phyloP scores from a whole-genome alignment of 2,113 vertebrate genomes.

The Sinocyclocheilus anshuiensis region DNA sequence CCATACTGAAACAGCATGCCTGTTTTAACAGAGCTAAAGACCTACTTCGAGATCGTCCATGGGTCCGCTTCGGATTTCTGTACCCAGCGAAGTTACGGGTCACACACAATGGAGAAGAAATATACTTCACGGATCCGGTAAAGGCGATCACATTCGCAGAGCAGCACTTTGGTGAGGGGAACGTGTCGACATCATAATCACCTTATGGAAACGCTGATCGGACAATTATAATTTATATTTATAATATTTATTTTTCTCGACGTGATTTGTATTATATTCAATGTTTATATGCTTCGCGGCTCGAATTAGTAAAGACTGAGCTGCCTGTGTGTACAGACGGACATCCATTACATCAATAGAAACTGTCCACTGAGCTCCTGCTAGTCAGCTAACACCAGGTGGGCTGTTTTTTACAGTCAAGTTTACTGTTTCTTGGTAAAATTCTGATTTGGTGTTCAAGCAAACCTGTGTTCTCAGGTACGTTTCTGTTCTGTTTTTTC shows the following conservation, averaged over 20 bases:
- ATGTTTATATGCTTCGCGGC: background rate
- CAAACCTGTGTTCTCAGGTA: background rate
- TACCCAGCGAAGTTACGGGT: background rate
- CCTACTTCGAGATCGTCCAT: background rate
- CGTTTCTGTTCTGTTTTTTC: background rate
- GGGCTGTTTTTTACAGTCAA: background rate
- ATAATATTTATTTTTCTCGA: no score
- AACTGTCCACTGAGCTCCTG: background rate
- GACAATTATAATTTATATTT: no score
- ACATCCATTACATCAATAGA: background rate
- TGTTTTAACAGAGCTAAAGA: background rate
- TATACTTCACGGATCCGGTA: no score
- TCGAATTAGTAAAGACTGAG: background rate
- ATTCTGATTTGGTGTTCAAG: background rate
- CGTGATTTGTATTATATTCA: background rate
- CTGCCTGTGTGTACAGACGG: background rate
- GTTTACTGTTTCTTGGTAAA: background rate
- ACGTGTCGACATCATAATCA: background rate
- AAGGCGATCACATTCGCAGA: no score
- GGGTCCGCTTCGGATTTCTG: background rate
- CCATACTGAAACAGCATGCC: background rate
- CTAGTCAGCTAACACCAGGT: background rate
- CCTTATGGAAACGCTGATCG: background rate
- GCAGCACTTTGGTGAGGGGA: background rate
- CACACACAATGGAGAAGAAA: no score